Base-by-base conservation (phyloP, 2,888 invertebrate genomes). In the Schrankia costaestrigalis region DNA sequence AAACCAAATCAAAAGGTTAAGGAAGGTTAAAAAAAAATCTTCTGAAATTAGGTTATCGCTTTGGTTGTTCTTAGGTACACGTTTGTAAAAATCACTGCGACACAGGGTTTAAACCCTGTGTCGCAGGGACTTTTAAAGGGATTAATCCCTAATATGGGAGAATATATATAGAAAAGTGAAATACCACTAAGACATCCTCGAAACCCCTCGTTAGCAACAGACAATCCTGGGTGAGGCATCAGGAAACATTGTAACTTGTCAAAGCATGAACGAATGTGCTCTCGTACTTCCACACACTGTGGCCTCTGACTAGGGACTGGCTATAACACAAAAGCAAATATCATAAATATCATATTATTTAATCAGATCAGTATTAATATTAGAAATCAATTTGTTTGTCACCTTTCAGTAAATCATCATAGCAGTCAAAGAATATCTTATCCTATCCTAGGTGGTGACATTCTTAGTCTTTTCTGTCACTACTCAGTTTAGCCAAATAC, bases 161-260 rank as follows among this genome's bases (percentile, higher is more conserved):
- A 7, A 4, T 5, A 5, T 17, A 17, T 21, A 21, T 21, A n/a
- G 21, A 21, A 3, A 21, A 9, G 3, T 17, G 17, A n/a, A 21
- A 34, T 51, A 41, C 93, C 92, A 46, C 90, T 85, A 10, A 99
- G 89, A 71, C 94, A 90, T 11, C 99, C 99, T 73, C 96, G 95
- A 76, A 99, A 99, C 31, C 92, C 90, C 1, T 96, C 97, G 88
- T 96, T 95, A 18, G 96, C 97, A 32, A 99, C 97, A 21, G 91
- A 93, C 13, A 98, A 90, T 3, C 99, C 99, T 0, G 99, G 99
- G 90, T 99, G 98, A n/a, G 99, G 99, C 96, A 99, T 93, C 41
- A 99, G 87, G 82, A 96, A 99, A 77, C 98, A 98, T 18, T 94
- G 93, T 48, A 99, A 95, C 67, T 95, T 93, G 31, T 94, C 92